Evolutionary conservation across 2,113 vertebrate genomes (phyloP).

Genomic region (Pedionomus torquatus): DNA sequence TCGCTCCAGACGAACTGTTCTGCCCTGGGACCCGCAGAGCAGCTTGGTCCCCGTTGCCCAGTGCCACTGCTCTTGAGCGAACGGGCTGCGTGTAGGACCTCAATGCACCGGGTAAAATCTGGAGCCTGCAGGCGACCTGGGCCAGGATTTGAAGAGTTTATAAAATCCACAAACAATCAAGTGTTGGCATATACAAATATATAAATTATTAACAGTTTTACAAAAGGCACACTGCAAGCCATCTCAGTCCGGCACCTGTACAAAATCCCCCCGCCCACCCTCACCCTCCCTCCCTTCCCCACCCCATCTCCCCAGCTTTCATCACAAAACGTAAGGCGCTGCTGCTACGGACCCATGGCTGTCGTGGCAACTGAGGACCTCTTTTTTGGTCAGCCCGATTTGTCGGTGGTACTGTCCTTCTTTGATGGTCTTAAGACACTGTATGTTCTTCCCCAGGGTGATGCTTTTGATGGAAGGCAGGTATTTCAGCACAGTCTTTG

Average conservation of each 20-base stretch:
- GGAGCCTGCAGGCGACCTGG: not conserved
- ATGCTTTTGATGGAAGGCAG: constrained; percentile 89
- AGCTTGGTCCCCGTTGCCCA: not conserved
- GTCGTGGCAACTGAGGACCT: constrained; percentile 82
- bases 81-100: not conserved
- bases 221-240: constrained; percentile 66
- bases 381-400: constrained; percentile 81
- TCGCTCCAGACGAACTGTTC: not conserved
- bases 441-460: constrained; percentile 76
- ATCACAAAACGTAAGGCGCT: constrained; percentile 66
- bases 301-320: not conserved
- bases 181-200: constrained; percentile 68
- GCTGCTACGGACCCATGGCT: constrained; percentile 19
- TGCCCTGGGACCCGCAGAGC: not conserved
- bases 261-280: not conserved
- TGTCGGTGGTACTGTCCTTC: constrained; percentile 89
- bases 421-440: constrained; percentile 88
- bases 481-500: constrained; percentile 79
- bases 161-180: constrained; percentile 7
- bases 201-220: constrained; percentile 73
- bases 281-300: not conserved
- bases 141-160: not conserved
- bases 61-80: not conserved
- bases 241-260: constrained; percentile 31
- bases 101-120: not conserved